A percentile compares a stretch with the other conserved stretches of the same genome.
phyloP scores from a whole-genome alignment of 2,113 vertebrate species.

The Tenebrosternarchus preto region DNA sequence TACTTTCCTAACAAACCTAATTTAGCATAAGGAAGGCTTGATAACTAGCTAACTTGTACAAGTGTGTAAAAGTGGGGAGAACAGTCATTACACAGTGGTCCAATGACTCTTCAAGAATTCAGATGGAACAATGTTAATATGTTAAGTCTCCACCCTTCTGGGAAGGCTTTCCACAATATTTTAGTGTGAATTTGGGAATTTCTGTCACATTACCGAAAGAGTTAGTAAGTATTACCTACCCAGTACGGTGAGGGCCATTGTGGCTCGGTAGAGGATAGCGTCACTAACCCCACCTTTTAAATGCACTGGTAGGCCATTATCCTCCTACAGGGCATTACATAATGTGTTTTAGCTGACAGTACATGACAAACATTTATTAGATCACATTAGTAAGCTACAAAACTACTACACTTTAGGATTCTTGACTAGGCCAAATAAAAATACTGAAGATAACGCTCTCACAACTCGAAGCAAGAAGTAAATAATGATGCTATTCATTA shows the following conservation, averaged over 20 bases:
- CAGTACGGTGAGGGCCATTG: slow-evolving; percentile 75
- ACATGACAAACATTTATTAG: too few species aligned
- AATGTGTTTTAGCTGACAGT: neutral
- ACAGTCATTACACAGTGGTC: too few species aligned
- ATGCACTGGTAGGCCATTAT: slow-evolving; percentile 87
- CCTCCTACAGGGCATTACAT: slow-evolving; percentile 74
- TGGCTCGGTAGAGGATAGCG: slow-evolving; percentile 80
- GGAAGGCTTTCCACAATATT: too few species aligned
- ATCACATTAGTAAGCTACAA: too few species aligned
- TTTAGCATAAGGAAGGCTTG: too few species aligned
- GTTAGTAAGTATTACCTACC: slow-evolving; percentile 73
- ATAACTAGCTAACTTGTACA: too few species aligned
- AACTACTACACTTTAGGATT: neutral
- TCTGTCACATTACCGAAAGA: too few species aligned
- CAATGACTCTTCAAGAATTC: too few species aligned
- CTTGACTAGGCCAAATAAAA: neutral
- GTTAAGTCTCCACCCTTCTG: too few species aligned
- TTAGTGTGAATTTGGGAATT: too few species aligned
- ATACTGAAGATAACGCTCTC: neutral
- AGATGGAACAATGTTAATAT: too few species aligned
- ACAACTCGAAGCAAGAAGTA: neutral
- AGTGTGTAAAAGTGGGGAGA: too few species aligned
- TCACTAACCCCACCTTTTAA: slow-evolving; percentile 85
- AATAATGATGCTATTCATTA: neutral
- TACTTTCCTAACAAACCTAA: neutral